These are phyloP conservation scores for Nemapogon koenigi DNA, from an alignment of 2,888 invertebrate species.

Conservation along the genomic window DNA sequence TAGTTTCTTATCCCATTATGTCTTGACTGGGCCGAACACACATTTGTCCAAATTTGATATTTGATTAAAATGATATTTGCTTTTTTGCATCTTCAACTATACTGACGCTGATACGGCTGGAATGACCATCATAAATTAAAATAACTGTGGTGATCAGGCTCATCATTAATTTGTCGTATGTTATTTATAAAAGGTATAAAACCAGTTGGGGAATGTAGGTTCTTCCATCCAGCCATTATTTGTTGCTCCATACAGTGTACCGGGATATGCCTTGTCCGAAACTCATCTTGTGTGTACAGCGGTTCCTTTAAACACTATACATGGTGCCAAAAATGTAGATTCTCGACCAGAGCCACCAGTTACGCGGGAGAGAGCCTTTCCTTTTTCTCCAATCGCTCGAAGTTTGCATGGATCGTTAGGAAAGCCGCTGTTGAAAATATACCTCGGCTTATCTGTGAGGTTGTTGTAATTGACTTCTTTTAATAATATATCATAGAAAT, in stretches of 20 bases:
- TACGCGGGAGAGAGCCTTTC: slow-evolving; percentile 11
- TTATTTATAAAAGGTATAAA: slow-evolving; percentile 9
- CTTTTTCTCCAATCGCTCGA: too few relatives aligned
- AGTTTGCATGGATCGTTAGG: too few relatives aligned
- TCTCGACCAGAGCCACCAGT: slow-evolving; percentile 10
- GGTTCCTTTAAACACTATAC: slow-evolving; percentile 11
- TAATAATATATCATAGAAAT: too few relatives aligned
- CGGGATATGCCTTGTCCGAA: slow-evolving; percentile 12
- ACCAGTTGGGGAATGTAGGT: slow-evolving; percentile 2
- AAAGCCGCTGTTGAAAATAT: too few relatives aligned
- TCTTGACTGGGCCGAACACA: too few relatives aligned
- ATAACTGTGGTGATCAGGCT: background rate
- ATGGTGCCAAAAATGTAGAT: slow-evolving; percentile 8
- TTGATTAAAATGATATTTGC: too few relatives aligned
- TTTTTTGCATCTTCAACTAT: too few relatives aligned
- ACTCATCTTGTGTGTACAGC: slow-evolving; percentile 12
- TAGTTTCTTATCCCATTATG: too few relatives aligned
- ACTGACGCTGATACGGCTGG: too few relatives aligned
- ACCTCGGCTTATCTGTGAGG: too few relatives aligned
- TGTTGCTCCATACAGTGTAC: slow-evolving; percentile 11
- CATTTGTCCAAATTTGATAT: too few relatives aligned
- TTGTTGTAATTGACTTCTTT: too few relatives aligned
- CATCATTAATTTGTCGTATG: slow-evolving; percentile 1
- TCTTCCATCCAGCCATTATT: slow-evolving; percentile 13
- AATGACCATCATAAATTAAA: slow-evolving; percentile 11